Evolutionary conservation across 2,888 invertebrate species (phyloP), one percentile per base, ranked within the genome.

Genomic region (Mesorhabditis sp.): DNA sequence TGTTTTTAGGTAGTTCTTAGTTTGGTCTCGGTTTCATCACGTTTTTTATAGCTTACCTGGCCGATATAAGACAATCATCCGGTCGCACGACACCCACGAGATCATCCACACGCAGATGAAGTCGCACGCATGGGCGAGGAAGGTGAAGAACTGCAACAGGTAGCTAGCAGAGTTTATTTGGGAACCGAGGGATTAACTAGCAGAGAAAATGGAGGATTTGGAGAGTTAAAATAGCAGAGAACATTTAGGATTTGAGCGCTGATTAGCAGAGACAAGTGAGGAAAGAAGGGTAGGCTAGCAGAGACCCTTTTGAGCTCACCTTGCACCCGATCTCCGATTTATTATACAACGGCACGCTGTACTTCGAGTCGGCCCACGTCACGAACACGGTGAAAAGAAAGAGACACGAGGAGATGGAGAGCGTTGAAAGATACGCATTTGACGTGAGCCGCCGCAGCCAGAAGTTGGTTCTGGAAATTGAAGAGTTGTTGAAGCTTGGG

Each of bases 71-170:
- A 84, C 82, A 62, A 84, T 76, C 72, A 78, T 79, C 15, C 83
- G 73, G 67, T 84, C 84, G 61, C 78, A 80, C 0, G 80, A 81
- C 15, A 83, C 81, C 75, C 81, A 79, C 15, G 78, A 77, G 66
- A 83, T 83, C 83, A 84, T 84, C 82, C 83, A 83, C 6, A 78
- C 79, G 65, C 80, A 80, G 66, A 78, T 80, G 69, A 84, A 84
- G 66, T 84, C 84, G 67, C 79, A 84, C 66, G 78, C 77, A 72
- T 84, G 84, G 0, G 84, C 84, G 62, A 82, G 67, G 50, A 83
- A 85, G 1, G 84, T 85, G 72, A 83, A 74, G 58, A 78, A 69
- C 72, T 82, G 62, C 3, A 67, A 71, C 64, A 41, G 41, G 61
- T 50, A 28, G 28, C 28, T 28, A 28, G 28, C 28, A 28, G 28